Percentiles rank a stretch among this genome's conserved stretches.
phyloP scores from a whole-genome alignment of 2,888 invertebrate genomes.

The Callosobruchus maculatus region DNA sequence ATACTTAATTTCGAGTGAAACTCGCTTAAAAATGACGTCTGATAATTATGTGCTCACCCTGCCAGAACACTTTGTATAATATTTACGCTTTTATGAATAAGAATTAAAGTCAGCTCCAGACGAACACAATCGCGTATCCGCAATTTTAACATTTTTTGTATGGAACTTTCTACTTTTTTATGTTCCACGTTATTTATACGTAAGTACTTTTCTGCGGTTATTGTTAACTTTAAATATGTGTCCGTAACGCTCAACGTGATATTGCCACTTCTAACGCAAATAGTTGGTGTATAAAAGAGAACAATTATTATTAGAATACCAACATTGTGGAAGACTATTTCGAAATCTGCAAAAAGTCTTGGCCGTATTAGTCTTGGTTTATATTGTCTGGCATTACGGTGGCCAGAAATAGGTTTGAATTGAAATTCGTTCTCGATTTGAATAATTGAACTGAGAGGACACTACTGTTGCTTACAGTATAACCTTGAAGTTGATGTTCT shows the following conservation, averaged over 20 bases:
- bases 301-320: not conserved
- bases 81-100: slow-evolving; percentile 22
- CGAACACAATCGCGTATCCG: slow-evolving; percentile 5
- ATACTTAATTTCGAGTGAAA: not conserved
- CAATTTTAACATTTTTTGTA: not conserved
- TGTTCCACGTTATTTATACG: no score
- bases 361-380: not conserved
- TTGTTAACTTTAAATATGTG: not conserved
- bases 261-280: not conserved
- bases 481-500: not conserved
- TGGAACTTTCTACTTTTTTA: slow-evolving; percentile 1
- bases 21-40: not conserved
- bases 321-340: not conserved
- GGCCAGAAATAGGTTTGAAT: not conserved
- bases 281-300: not conserved
- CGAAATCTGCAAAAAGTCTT: not conserved
- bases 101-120: slow-evolving; percentile 1
- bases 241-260: not conserved
- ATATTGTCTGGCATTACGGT: not conserved
- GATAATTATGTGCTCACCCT: not conserved
- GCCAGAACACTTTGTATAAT: slow-evolving; percentile 32
- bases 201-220: not conserved
- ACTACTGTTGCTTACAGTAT: not conserved
- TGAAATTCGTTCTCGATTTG: not conserved
- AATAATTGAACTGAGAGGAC: not conserved